Evolutionary conservation across 30 jellyfish, hydroid and myxozoan species (phyloP), one percentile per base, ranked within the genome.

Genomic region (Turritopsis rubra): DNA sequence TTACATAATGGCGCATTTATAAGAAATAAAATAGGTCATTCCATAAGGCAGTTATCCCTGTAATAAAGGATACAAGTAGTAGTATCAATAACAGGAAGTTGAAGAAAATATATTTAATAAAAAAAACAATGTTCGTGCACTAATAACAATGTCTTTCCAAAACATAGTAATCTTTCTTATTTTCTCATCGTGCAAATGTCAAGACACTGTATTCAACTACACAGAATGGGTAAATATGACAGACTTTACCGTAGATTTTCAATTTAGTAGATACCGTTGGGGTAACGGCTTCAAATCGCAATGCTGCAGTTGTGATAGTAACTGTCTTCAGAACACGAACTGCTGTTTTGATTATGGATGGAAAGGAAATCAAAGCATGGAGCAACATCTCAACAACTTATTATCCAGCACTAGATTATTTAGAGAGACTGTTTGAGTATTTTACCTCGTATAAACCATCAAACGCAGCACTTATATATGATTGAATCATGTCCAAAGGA

Each of bases 331-430:
- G 30, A n/a, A 68, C 19, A 23, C 17, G 16, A 68, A 23, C 9
- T 68, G 77, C 77, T 68, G 77, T 27, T n/a, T 68, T 7, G 77
- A 68, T 68, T n/a, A 68, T n/a, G 28, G 28, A 7, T 68, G 77
- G 77, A 68, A 41, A 41, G 13, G 9, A 41, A 3, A 41, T 13
- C 60, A 41, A 41, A 41, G 60, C 60, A 41, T 41, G 5, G 60
- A 41, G 13, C 60, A 41, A 41, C 60, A 41, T 3, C 5, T 41
- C 13, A 13, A 41, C 60, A 41, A 41, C 60, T 41, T 41, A 41
- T 13, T 41, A 3, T 41, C 60, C 13, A 13, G 60, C 13, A 41
- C 60, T 41, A 41, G 13, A 41, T 41, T 13, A 41, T 41, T 3
- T 13, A 41, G 60, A 41, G 60, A 41, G 13, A 41, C 5, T 41